phyloP scores from a whole-genome alignment of 2,888 invertebrate species.

The Lutraria lutraria region DNA sequence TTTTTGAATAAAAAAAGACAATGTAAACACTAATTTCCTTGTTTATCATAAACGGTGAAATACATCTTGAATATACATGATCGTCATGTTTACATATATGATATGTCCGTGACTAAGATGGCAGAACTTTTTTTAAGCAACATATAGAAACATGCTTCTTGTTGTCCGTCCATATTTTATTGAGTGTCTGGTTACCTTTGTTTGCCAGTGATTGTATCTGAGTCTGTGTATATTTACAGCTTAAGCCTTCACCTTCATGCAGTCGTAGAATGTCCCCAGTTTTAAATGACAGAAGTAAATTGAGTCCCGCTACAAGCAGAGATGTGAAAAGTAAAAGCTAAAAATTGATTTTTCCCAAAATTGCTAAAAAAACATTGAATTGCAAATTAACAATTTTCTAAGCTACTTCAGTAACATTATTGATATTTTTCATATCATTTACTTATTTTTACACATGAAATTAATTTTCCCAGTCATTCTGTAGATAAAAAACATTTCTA shows the following conservation, averaged over 20 bases:
- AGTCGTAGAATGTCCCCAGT: conserved; percentile 52
- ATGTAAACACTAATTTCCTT: too few species aligned
- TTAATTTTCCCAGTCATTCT: too few species aligned
- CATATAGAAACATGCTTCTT: conserved; percentile 62
- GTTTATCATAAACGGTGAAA: too few species aligned
- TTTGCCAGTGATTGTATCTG: conserved; percentile 58
- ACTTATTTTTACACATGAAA: too few species aligned
- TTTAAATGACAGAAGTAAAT: conserved; percentile 41
- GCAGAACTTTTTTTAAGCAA: conserved; percentile 39
- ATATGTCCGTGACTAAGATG: background rate
- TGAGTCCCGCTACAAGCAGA: conserved; percentile 57
- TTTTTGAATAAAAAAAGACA: too few species aligned
- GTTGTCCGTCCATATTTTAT: conserved; percentile 56
- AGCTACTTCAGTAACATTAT: too few species aligned
- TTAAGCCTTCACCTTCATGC: conserved; percentile 63
- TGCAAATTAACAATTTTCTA: too few species aligned
- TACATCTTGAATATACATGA: too few species aligned
- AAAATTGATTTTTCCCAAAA: background rate
- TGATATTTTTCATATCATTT: too few species aligned
- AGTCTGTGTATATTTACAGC: conserved; percentile 65
- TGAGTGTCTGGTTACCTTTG: conserved; percentile 49
- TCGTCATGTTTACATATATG: too few species aligned
- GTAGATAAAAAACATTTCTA: too few species aligned
- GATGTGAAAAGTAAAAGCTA: background rate
- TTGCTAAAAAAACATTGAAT: background rate